A percentile compares a stretch with the other conserved stretches of the same genome.
Conservation (phyloP, 1,140 invertebrate genomes). For the Bombus terrestris region DNA sequence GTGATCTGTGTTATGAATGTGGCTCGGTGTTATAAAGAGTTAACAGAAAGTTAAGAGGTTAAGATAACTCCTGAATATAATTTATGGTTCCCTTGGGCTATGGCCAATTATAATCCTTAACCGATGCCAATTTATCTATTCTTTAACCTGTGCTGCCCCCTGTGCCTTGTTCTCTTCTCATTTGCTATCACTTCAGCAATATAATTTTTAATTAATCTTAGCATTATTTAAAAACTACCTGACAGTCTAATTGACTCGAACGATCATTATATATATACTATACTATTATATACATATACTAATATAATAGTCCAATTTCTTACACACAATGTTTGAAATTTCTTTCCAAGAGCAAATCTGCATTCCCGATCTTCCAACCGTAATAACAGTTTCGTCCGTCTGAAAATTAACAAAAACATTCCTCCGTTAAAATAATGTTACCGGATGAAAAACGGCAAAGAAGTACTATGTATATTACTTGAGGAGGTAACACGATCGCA, state of each 20-base stretch:
- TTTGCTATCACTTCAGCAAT: neutral
- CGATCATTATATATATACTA: neutral
- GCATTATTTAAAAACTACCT: neutral
- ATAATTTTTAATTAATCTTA: neutral
- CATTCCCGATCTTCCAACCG: neutral
- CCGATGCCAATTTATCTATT: neutral
- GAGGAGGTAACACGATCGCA: neutral
- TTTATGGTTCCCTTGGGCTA: slow-evolving; percentile 52
- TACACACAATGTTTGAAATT: neutral
- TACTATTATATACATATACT: too few relatives aligned
- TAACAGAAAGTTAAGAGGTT: neutral
- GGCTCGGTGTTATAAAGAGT: too few relatives aligned
- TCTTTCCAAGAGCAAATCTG: neutral
- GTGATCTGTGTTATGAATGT: too few relatives aligned
- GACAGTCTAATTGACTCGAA: neutral
- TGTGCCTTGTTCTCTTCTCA: slow-evolving; percentile 10
- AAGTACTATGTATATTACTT: neutral
- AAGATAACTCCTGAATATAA: neutral
- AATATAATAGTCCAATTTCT: neutral
- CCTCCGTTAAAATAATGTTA: neutral
- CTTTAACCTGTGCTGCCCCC: slow-evolving; percentile 10
- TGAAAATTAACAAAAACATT: neutral
- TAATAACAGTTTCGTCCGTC: neutral
- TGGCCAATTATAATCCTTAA: slow-evolving; percentile 49
- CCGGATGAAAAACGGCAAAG: too few relatives aligned